Conservation (phyloP, 2,888 invertebrate species). For the Orthonychiurus folsomi region DNA sequence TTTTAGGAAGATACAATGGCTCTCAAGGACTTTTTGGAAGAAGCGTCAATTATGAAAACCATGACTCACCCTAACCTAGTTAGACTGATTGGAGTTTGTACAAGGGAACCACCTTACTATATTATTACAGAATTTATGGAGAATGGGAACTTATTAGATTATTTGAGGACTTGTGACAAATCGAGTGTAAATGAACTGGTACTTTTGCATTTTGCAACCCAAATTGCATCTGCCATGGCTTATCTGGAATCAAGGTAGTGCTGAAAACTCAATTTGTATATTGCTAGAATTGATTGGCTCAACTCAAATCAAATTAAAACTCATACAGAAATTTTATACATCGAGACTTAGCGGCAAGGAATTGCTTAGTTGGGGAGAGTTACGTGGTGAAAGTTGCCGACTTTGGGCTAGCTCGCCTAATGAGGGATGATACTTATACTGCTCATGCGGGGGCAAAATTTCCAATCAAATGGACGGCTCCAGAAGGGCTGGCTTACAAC, state of each 20-base stretch:
- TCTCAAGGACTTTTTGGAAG: conserved; percentile 95
- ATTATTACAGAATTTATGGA: conserved; percentile 99
- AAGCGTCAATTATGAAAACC: conserved; percentile 99
- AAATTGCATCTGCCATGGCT: conserved; percentile 98
- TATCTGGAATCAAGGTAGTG: conserved; percentile 58
- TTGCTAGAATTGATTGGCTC: conserved; percentile 10
- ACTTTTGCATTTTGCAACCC: conserved; percentile 98
- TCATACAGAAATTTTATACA: conserved; percentile 37
- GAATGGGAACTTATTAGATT: conserved; percentile 94
- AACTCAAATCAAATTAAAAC: conserved; percentile 1
- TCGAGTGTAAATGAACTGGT: conserved; percentile 87
- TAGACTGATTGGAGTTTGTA: conserved; percentile 93
- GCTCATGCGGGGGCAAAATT: conserved; percentile 99
- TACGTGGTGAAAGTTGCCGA: conserved; percentile 56
- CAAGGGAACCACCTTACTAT: conserved; percentile 96
- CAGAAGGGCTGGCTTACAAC: conserved; percentile 97
- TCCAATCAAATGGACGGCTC: conserved; percentile 99
- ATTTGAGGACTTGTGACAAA: conserved; percentile 75
- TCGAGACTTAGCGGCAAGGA: conserved; percentile 89
- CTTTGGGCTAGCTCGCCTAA: conserved; percentile 92
- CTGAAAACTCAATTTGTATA: background rate
- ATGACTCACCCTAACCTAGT: conserved; percentile 99
- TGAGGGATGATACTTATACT: conserved; percentile 98
- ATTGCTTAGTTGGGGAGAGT: conserved; percentile 77
- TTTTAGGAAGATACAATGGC: conserved; percentile 94